Base-by-base conservation (phyloP, 1,140 invertebrate species). In the Lithobius niger region DNA sequence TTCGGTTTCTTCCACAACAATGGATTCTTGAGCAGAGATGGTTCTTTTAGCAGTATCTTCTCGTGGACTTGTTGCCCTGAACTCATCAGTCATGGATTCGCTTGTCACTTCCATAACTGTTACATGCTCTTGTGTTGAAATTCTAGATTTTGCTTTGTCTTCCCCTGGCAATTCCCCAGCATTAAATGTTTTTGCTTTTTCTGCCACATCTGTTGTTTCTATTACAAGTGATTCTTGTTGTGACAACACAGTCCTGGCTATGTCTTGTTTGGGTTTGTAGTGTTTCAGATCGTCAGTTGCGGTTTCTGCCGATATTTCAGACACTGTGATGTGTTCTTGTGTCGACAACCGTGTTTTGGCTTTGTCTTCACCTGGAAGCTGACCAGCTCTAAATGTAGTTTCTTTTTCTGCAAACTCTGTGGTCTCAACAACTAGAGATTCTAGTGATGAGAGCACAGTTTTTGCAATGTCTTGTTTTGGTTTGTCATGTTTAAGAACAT, bases 21-120 rank as follows among this genome's bases (percentile, higher is more conserved):
- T 6, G 3, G 42, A 42, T 44, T 54, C 52, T 21, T 21, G 3
- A 16, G 22, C n/a, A 22, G 52, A 43, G 13, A 54, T 24, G 26
- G 2, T 26, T 22, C 2, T 26, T 24, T 43, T 43, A 43, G 52
- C 52, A 3, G 3, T 54, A 54, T 54, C 40, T n/a, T 54, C 16
- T 26, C 25, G 4, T 16, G 40, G 26, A 18, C 25, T 43, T 3
- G 4, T 2, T 43, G 15, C 4, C 25, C 26, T 42, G 36, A 65
- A 49, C 47, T 60, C 57, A 44, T 57, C 63, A 58, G 61, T 56
- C 55, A 57, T 57, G 18, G 58, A 43, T 43, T 56, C 59, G 43
- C 59, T 31, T 45, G 59, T 50, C 43, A 65, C 52, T 59, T 65
- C 62, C 25, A 57, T 57, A n/a, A 65, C 50, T 22, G 48, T 19